Conservation (phyloP, 2,888 invertebrate genomes). For the Endotricha flammealis region DNA sequence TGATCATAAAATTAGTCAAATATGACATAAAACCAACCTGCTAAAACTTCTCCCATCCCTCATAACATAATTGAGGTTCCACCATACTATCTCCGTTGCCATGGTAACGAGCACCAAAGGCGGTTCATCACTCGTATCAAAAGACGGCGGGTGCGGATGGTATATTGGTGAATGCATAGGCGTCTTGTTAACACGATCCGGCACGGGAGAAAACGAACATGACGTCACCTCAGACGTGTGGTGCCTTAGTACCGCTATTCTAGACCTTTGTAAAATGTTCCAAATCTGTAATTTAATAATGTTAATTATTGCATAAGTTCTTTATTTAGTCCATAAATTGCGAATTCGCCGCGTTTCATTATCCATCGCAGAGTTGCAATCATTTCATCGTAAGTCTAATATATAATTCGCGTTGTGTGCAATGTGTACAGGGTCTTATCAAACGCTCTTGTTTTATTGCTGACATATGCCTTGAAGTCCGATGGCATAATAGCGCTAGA, state of each 20-base stretch:
- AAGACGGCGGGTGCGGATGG: conserved; percentile 15
- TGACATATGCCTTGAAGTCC: no score
- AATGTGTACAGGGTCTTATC: no score
- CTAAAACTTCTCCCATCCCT: conserved; percentile 20
- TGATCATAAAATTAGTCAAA: no score
- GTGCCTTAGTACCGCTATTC: conserved; percentile 58
- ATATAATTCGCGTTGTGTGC: no score
- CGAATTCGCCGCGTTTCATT: no score
- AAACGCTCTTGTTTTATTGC: no score
- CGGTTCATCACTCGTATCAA: conserved; percentile 40
- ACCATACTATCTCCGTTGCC: conserved; percentile 79
- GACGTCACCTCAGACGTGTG: conserved; percentile 75
- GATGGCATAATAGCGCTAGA: no score
- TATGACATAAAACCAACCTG: background rate
- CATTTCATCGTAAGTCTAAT: no score
- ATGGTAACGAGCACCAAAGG: conserved; percentile 75
- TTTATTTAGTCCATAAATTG: no score
- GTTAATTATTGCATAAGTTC: no score
- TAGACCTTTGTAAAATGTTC: conserved; percentile 60
- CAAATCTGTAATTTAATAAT: conserved; percentile 56
- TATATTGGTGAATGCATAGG: conserved; percentile 20
- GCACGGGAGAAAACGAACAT: conserved; percentile 73
- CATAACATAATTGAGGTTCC: conserved; percentile 67
- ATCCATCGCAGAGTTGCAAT: no score
- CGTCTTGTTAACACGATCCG: conserved; percentile 46